Percentiles rank a stretch among this genome's conserved stretches.
phyloP scores from a whole-genome alignment of 1,140 invertebrate species.

The Orius insidiosus region DNA sequence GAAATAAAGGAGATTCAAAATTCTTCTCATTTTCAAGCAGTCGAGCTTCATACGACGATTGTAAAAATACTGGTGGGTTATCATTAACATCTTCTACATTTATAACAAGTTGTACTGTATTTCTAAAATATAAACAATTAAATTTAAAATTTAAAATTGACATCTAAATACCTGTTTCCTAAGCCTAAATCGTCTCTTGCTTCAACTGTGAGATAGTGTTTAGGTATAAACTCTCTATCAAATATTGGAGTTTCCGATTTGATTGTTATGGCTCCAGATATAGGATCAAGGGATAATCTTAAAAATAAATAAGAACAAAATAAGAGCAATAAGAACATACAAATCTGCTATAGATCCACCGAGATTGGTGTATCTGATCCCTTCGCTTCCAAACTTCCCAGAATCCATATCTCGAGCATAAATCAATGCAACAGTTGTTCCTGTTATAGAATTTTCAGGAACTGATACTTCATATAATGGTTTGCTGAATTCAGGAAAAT shows the following conservation, averaged over 20 bases:
- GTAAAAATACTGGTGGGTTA: conserved; percentile 64
- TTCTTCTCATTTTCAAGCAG: conserved; percentile 60
- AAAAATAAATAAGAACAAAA: conserved; percentile 7
- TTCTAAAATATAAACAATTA: conserved; percentile 27
- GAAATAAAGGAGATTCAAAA: conserved; percentile 56
- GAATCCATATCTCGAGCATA: conserved; percentile 72
- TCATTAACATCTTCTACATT: conserved; percentile 80
- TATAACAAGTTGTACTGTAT: conserved; percentile 70
- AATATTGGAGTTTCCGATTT: conserved; percentile 56
- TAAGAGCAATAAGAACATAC: conserved; percentile 40
- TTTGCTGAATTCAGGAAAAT: conserved; percentile 75
- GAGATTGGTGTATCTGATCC: conserved; percentile 72
- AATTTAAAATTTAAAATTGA: conserved; percentile 3
- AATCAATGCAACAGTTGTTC: conserved; percentile 65
- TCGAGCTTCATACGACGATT: conserved; percentile 66
- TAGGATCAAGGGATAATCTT: conserved; percentile 62
- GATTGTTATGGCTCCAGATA: conserved; percentile 67
- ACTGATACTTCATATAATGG: conserved; percentile 53
- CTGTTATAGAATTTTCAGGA: conserved; percentile 65
- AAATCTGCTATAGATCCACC: conserved; percentile 63
- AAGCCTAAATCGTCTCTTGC: conserved; percentile 72
- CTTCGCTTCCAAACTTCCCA: conserved; percentile 64
- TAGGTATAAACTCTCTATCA: conserved; percentile 69
- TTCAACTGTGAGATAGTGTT: conserved; percentile 81
- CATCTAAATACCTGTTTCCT: conserved; percentile 57